Conservation (phyloP, 2,113 vertebrate species). For the Sebastes fasciatus region DNA sequence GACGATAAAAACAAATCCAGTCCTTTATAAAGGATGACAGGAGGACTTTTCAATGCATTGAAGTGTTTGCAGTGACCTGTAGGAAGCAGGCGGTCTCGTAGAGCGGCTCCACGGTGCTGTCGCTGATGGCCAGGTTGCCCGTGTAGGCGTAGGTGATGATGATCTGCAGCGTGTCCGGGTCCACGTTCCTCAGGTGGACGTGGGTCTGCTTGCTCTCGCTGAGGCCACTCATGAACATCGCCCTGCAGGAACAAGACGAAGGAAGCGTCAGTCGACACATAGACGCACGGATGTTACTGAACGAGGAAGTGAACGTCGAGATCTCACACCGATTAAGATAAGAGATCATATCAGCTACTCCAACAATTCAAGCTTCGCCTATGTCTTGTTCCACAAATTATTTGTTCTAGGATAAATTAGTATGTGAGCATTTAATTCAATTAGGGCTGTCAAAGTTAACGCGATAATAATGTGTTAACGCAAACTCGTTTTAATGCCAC, state of each 20-base stretch:
- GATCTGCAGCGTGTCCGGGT: conserved; percentile 93
- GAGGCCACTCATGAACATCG: conserved; percentile 98
- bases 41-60: too few species aligned
- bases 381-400: background rate
- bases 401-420: too few species aligned
- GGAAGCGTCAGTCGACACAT: background rate
- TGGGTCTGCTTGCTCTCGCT: conserved; percentile 99
- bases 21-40: too few species aligned
- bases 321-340: background rate
- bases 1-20: too few species aligned
- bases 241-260: conserved; percentile 80
- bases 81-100: conserved; percentile 99
- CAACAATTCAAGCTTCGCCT: background rate
- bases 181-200: conserved; percentile 94
- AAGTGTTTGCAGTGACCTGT: conserved; percentile 85
- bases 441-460: too few species aligned
- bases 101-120: conserved; percentile 96
- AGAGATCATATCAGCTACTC: background rate
- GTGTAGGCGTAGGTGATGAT: conserved; percentile 98
- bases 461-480: too few species aligned
- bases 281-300: background rate
- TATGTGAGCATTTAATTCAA: too few species aligned
- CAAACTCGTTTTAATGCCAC: too few species aligned
- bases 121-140: conserved; percentile 94
- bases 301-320: background rate